Evolutionary conservation across 2,797 vertebrate genomes (phyloP), one percentile per base, ranked within the genome.

Genomic region (Muscicapa striata): DNA sequence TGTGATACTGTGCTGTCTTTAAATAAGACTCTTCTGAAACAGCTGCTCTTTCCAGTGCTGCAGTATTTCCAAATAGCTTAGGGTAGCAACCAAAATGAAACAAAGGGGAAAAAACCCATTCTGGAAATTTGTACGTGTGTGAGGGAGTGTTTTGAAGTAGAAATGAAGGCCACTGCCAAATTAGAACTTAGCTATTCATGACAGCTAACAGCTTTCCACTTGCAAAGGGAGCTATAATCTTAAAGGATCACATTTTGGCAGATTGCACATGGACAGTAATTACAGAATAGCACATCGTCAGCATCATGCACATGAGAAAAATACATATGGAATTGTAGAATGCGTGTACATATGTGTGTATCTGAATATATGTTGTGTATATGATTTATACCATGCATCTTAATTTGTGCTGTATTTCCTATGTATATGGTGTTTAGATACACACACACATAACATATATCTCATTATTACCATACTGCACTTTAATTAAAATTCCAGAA

Each of bases 11-110:
- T 34, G 24, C 29, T 76, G 14, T 23, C 41, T 63, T 85, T 82
- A 70, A 79, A 66, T 34, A 64, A 62, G 43, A n/a, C 1, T 2
- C 18, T 70, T 43, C 26, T 48, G 38, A 73, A 90, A 68, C 61
- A 93, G 52, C 86, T 94, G 70, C 38, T 90, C 38, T 72, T 20
- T 87, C 87, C 89, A 76, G 43, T 45, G 61, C 32, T 64, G 45
- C 17, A 61, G 12, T 59, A n/a, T 77, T 92, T 89, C 34, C 62
- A 80, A 68, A 87, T 36, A 79, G 38, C 15, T 87, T 82, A 74
- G 67, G 7, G n/a, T 58, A 70, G 41, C 38, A 85, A 83, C 43
- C 64, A 61, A 85, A 92, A 63, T 29, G 54, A 92, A 89, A 77
- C 36, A 69, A 52, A 69, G 32, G 29, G 16, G 20, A 5, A 46